Evolutionary conservation across 2,113 vertebrate genomes (phyloP), one percentile per base, ranked within the genome.

Genomic region (Benitochromis conjunctus): DNA sequence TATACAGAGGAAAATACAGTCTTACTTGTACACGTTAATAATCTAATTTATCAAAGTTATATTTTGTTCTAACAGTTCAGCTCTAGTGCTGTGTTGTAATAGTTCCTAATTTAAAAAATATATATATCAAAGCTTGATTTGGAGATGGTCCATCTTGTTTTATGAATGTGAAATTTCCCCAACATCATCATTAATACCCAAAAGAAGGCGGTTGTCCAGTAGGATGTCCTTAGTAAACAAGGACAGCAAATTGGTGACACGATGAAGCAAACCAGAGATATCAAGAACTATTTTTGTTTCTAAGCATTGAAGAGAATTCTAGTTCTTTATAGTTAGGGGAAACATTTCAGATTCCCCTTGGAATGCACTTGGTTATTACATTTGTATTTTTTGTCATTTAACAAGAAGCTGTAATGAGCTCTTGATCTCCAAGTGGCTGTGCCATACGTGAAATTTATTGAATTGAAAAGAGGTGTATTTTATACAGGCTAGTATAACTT

Each of bases 261-360:
- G 97, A 98, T 99, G 94, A 97, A 98, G 90, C 97, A 98, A 88
- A 97, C 99, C 89, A 98, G 98, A 5, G 97, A 98, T 86, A 96
- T 98, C 91, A 97, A 98, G 84, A 98, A 96, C 88, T 97, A 97
- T 0, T 94, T 99, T 82, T 98, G 96, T 81, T 99, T 99, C 95
- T 99, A 89, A 97, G 0, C 6, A 8, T 43, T 38, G 41, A 9
- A 11, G 51, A n/a, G 55, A 43, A 2, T 12, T 7, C 21, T 21
- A 36, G 29, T 66, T 66, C 34, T 36, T 3, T 34, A 10, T 43
- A 7, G 12, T 5, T 64, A 11, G 7, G 24, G 77, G 36, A 16
- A 24, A 74, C 18, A 6, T n/a, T 79, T 81, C 6, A 77, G 18
- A 19, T 54, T 43, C 19, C 60, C 18, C 24, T 76, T 24, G 78